Evolutionary conservation across 2,797 vertebrate genomes (phyloP), one percentile per base, ranked within the genome.

Genomic region (Rhabdomys pumilio): DNA sequence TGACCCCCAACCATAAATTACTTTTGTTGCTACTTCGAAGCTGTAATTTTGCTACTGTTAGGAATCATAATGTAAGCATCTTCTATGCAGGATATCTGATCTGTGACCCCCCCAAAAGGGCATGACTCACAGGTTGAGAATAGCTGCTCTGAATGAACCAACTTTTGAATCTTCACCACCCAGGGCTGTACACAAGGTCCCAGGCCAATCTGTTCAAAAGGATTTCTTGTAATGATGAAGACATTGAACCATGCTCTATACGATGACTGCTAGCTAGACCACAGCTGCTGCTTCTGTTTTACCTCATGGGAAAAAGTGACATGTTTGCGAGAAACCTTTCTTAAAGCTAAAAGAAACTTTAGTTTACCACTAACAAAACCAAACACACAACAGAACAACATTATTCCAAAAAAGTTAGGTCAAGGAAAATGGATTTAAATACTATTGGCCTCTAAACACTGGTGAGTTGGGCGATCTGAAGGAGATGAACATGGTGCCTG

Each of bases 191-290:
- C 44, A 24, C 55, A 61, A 75, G 44, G 31, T 61, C 53, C 81
- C 50, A 63, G 80, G 14, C 20, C 67, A 38, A 3, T 63, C 41
- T 83, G 20, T 57, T 69, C 9, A 10, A 11, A 6, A 73, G 75
- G 47, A 80, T 44, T 63, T 17, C 55, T 34, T 79, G 0, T 12
- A 41, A 26, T 76, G 26, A 57, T 17, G 31, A 44, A 72, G 41
- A 92, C 29, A 6, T 61, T n/a, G 22, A 0, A 0, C 14, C 4
- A 0, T 13, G 5, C 38, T 34, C n/a, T 12, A 44, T 38, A 29
- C 0, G 17, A 13, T 31, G 76, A 22, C 55, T 61, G 15, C 69
- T 6, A 85, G 20, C 5, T 44, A 73, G 10, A 19, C 57, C 44
- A 31, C 69, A 92, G 87, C 53, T 20, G 12, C 15, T 67, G 55